Conservation (phyloP, 1,140 invertebrate species). For the Pseudomyrmex cubaensis region DNA sequence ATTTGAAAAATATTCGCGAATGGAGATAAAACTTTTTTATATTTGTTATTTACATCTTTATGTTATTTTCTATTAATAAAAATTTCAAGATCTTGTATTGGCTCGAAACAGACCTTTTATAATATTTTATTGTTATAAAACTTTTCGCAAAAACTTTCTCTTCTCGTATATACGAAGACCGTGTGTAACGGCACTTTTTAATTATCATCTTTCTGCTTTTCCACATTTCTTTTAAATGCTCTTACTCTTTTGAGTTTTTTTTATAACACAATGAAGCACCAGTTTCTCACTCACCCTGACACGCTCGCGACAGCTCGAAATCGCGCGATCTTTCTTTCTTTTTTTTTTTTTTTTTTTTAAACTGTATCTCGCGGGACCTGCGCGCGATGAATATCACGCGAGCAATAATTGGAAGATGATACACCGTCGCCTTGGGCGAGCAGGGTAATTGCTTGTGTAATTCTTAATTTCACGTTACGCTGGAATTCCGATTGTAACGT, state of each 20-base stretch:
- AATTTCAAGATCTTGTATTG: no score
- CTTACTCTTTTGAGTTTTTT: background rate
- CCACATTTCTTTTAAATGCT: no score
- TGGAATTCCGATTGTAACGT: conserved; percentile 79
- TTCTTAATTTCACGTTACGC: conserved; percentile 84
- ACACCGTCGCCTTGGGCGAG: conserved; percentile 80
- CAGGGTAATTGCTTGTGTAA: conserved; percentile 84
- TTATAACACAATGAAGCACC: background rate
- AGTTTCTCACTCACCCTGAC: background rate
- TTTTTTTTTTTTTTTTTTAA: background rate
- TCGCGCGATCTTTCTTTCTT: background rate
- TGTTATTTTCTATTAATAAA: no score
- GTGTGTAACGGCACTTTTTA: no score
- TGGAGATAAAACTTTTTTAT: no score
- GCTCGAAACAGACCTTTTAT: no score
- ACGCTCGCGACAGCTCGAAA: background rate
- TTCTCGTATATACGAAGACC: no score
- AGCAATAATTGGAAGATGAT: conserved; percentile 84
- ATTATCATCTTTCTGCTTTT: background rate
- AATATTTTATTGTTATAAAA: no score
- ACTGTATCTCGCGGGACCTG: conserved; percentile 16
- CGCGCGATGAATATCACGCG: conserved; percentile 73
- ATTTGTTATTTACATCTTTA: no score
- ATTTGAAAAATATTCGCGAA: no score
- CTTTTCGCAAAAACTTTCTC: no score